A percentile compares a stretch with the other conserved stretches of the same genome.
Evolutionary conservation across 1,140 invertebrate genomes (phyloP).

Genomic region (Pseudoatta argentina): DNA sequence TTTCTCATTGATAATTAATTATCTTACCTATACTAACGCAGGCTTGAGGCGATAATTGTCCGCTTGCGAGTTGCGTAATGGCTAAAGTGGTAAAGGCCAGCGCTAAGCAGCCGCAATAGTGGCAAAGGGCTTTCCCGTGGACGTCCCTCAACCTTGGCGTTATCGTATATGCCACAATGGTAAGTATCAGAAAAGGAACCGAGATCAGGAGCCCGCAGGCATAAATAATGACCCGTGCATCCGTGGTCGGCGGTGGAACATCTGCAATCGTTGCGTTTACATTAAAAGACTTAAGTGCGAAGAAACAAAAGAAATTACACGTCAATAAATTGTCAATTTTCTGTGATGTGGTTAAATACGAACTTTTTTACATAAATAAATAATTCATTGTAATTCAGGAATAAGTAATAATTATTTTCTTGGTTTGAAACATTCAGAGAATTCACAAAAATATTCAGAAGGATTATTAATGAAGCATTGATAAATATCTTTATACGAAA

Average conservation of each 20-base stretch:
- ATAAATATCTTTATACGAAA: not conserved
- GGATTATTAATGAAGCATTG: not conserved
- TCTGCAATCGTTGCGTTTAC: conserved; percentile 70
- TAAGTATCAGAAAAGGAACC: conserved; percentile 86
- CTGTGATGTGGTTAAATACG: not conserved
- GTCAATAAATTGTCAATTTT: not conserved
- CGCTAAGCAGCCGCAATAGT: conserved; percentile 85
- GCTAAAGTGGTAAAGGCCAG: conserved; percentile 85
- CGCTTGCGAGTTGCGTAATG: conserved; percentile 82
- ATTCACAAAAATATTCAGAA: not conserved
- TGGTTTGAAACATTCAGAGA: not conserved
- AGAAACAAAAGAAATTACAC: not conserved
- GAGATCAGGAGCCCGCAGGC: conserved; percentile 85
- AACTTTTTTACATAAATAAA: not conserved
- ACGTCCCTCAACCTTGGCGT: conserved; percentile 84
- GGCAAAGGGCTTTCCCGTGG: conserved; percentile 85
- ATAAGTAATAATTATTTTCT: not conserved
- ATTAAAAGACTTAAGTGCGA: not conserved
- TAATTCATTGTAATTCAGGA: no score
- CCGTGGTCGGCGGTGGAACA: conserved; percentile 46
- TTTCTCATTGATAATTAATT: conserved; percentile 24
- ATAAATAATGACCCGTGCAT: conserved; percentile 79
- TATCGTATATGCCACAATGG: conserved; percentile 84
- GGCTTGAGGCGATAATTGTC: conserved; percentile 75
- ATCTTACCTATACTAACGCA: conserved; percentile 84